Evolutionary conservation across 2,888 invertebrate genomes (phyloP), one percentile per base, ranked within the genome.

Genomic region (Schrankia costaestrigalis): DNA sequence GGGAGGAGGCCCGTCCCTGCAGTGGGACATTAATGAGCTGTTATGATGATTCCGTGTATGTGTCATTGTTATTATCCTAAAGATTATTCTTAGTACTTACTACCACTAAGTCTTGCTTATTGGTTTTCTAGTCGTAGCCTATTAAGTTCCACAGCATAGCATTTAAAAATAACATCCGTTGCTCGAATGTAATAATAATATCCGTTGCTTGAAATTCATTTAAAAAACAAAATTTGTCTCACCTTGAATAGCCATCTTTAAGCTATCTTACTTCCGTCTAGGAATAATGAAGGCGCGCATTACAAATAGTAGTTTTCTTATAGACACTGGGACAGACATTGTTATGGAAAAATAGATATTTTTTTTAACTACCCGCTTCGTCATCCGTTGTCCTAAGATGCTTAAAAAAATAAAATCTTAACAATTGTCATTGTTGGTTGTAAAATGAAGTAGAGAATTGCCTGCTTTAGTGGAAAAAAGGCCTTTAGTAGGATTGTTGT

Each of bases 281-380:
- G 49, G 65, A 77, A 78, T 78, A 78, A 80, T 75, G 76, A 78
- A 74, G 71, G 63, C 64, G 60, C 56, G 53, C 47, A 63, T 63
- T 66, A 59, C 62, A 65, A 68, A 71, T 66, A 50, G n/a, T n/a
- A n/a, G 63, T 61, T 73, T 75, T 58, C 64, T 76, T 71, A 68
- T 69, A 72, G 73, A 72, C 61, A 65, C 52, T 38, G 44, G 40
- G 59, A 62, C 61, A 60, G 63, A 69, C 65, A 73, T 75, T 72
- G 73, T 72, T 64, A 60, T 60, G 60, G 46, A 55, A 62, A 63
- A 65, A 57, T 57, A 41, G 28, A 34, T 63, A 53, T 58, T 60
- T 53, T 45, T 47, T 41, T 50, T 47, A 45, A 53, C 46, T 47
- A 46, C 35, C 44, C 37, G 38, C 26, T 26, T 32, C 18, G 11